These are phyloP conservation scores for Phrixothrix hirtus DNA, from an alignment of 2,888 invertebrate species.

Conservation along the genomic window DNA sequence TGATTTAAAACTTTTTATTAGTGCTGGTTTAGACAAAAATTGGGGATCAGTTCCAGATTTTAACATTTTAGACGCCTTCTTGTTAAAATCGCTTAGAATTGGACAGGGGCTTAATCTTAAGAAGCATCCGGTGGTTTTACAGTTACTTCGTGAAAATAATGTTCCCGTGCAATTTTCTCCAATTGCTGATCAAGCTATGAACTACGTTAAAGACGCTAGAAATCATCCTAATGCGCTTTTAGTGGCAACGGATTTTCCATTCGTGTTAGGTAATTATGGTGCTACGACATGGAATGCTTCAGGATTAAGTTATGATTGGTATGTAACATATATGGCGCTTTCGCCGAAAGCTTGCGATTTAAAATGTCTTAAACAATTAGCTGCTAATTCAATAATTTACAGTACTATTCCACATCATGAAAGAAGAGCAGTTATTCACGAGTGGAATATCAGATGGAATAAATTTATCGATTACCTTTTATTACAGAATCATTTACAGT, in stretches of 20 bases:
- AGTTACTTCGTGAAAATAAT: constrained; percentile 59
- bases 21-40: constrained; percentile 77
- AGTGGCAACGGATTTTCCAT: constrained; percentile 66
- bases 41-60: constrained; percentile 65
- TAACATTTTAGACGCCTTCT: constrained; percentile 73
- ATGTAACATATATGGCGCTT: constrained; percentile 72
- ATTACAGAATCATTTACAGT: neutral
- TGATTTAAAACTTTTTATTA: constrained; percentile 68
- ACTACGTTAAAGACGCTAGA: constrained; percentile 67
- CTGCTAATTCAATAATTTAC: constrained; percentile 69
- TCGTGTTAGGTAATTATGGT: constrained; percentile 73
- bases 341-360: constrained; percentile 68
- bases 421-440: constrained; percentile 56
- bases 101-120: constrained; percentile 72
- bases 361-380: constrained; percentile 68
- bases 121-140: constrained; percentile 68
- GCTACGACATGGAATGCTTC: constrained; percentile 73
- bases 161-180: constrained; percentile 74
- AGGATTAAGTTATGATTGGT: constrained; percentile 71
- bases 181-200: constrained; percentile 70
- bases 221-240: constrained; percentile 71
- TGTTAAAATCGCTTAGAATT: constrained; percentile 67
- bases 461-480: constrained; percentile 54
- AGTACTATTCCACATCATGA: constrained; percentile 60
- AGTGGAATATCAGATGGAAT: constrained; percentile 63